Conservation (phyloP, 2,797 vertebrate species). For the Dendrocincla tyrannina region DNA sequence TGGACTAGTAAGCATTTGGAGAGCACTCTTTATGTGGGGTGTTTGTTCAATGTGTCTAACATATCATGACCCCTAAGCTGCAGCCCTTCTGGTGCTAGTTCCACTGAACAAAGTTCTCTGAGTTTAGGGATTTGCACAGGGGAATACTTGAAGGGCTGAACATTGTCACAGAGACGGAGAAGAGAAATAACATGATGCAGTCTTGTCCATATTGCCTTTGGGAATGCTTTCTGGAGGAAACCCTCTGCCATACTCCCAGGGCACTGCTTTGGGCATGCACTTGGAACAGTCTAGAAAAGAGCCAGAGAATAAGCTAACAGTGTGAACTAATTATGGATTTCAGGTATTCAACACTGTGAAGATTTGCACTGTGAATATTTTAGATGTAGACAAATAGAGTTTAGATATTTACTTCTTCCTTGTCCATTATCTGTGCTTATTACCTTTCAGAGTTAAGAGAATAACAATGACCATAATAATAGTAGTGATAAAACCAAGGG, state of each 20-base stretch:
- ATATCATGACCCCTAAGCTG: accelerated
- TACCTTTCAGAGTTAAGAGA: neutral
- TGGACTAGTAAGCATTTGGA: neutral
- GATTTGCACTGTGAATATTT: neutral
- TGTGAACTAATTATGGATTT: neutral
- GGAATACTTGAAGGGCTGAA: neutral
- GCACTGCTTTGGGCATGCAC: neutral
- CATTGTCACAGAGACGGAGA: neutral
- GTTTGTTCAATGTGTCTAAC: neutral
- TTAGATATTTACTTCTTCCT: neutral
- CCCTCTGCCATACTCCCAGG: neutral
- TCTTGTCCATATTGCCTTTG: neutral
- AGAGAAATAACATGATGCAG: accelerated
- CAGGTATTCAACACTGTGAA: neutral
- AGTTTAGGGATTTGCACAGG: neutral
- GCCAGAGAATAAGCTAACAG: neutral
- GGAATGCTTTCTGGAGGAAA: neutral
- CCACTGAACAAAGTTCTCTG: neutral
- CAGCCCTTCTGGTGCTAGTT: neutral
- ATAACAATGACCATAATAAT: neutral
- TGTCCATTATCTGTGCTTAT: neutral
- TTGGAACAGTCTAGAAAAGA: neutral
- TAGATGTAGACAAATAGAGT: neutral
- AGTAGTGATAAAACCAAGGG: neutral
- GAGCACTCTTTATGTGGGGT: neutral